Evolutionary conservation across 2,888 invertebrate genomes (phyloP).

Genomic region (Amiota mariae): DNA sequence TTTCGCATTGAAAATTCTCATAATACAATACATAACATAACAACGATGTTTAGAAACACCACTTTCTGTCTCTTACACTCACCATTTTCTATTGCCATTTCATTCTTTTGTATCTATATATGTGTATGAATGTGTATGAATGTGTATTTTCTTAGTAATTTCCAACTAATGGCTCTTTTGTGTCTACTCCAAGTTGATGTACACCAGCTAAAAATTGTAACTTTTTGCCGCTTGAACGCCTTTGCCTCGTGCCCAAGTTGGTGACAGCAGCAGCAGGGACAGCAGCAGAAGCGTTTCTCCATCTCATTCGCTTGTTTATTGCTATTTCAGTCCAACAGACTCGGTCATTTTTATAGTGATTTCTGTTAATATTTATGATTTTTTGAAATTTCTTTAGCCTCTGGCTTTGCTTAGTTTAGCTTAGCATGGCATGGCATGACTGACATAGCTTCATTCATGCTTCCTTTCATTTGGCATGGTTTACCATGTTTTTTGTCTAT

Average conservation of each 20-base stretch:
- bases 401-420: too few species aligned
- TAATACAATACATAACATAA: too few species aligned
- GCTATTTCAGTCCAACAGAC: constrained; percentile 4
- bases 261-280: too few species aligned
- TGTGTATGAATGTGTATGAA: not conserved
- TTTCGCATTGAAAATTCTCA: too few species aligned
- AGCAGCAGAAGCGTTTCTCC: too few species aligned
- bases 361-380: constrained; percentile 58
- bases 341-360: constrained; percentile 47
- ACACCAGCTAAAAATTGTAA: constrained; percentile 17
- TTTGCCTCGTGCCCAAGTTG: not conserved
- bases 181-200: constrained; percentile 52
- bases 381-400: constrained; percentile 53
- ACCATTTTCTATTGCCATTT: too few species aligned
- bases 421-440: constrained; percentile 32
- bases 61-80: too few species aligned
- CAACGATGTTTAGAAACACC: too few species aligned
- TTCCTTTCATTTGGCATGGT: constrained; percentile 35
- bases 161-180: constrained; percentile 53
- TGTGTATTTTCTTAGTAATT: constrained; percentile 48
- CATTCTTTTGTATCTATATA: not conserved
- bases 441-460: constrained; percentile 16
- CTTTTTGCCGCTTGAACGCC: constrained; percentile 8
- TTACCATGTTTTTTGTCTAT: not conserved
- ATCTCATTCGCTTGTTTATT: not conserved